Evolutionary conservation across 2,797 vertebrate species (phyloP), one percentile per base, ranked within the genome.

Genomic region (Clarias laeviceps): DNA sequence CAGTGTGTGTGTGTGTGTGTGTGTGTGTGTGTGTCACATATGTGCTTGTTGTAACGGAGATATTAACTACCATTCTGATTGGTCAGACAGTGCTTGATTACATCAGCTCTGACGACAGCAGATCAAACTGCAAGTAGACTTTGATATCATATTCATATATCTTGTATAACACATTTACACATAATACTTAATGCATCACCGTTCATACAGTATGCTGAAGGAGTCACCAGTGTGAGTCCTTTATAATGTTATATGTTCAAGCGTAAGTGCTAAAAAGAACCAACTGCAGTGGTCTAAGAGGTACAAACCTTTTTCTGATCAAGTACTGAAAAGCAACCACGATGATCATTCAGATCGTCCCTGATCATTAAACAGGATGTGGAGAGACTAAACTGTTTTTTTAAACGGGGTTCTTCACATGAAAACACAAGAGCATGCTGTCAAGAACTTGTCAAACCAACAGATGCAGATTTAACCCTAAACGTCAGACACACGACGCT

Each of bases 31-130:
- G 37, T 40, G 37, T 40, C 37, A 40, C 37, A 20, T n/a, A n/a
- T n/a, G n/a, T n/a, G n/a, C n/a, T n/a, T n/a, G n/a, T n/a, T n/a
- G n/a, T n/a, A n/a, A n/a, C 32, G 5, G 32, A 32, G 8, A 20
- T 34, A 68, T 32, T 68, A 40, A n/a, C 22, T 70, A 40, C n/a
- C 73, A 57, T 77, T 32, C 50, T 77, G 54, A 57, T 77, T 77
- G 8, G 17, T 57, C 27, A 32, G 27, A 77, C 57, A 6, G 7
- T 59, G n/a, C 22, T 2, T 17, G 29, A 56, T 56, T 18, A 54
- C 14, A 4, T 40, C 69, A 54, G 14, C 15, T 5, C 20, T 37
- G 65, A 68, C 29, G 29, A 68, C 29, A 68, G 5, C 8, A 34
- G 6, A 14, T 73, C 40, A 17, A 24, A 27, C 70, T 12, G 34